phyloP scores from a whole-genome alignment of 2,888 invertebrate species.

The Chrysodeixis includens region DNA sequence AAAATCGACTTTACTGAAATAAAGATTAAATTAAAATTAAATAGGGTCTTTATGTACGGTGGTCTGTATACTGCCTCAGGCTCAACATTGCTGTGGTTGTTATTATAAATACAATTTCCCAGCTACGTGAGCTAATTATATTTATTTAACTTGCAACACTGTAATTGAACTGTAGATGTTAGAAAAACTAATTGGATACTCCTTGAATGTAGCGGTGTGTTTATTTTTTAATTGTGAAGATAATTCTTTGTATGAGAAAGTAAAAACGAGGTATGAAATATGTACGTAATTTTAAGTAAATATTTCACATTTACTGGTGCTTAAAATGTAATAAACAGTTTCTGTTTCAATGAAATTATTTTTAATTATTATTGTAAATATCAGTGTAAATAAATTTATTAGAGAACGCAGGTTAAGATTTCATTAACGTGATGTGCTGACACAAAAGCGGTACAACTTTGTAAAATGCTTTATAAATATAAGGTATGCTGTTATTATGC shows the following conservation, averaged over 20 bases:
- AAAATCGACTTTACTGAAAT: not conserved
- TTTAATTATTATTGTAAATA: not conserved
- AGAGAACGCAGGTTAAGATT: not conserved
- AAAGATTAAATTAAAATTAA: not conserved
- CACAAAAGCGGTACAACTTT: slow-evolving; percentile 2
- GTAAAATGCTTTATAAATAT: not conserved
- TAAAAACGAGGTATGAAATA: no score
- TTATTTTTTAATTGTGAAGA: no score
- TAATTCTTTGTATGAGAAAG: no score
- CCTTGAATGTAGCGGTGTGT: no score
- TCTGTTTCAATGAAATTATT: no score
- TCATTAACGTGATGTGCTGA: not conserved
- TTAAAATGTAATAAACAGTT: no score
- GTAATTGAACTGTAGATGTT: no score
- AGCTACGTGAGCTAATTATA: slow-evolving; percentile 1
- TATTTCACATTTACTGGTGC: no score
- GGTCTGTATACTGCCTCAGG: not conserved
- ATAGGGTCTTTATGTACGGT: not conserved
- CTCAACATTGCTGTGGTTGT: not conserved
- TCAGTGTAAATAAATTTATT: no score
- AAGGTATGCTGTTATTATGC: no score
- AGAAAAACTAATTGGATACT: no score
- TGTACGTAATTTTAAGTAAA: no score
- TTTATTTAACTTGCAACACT: not conserved
- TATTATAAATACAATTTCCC: not conserved